Percentiles rank a stretch among this genome's conserved stretches.
Evolutionary conservation across 2,888 invertebrate species (phyloP).

Genomic region (Tetranychus piercei): DNA sequence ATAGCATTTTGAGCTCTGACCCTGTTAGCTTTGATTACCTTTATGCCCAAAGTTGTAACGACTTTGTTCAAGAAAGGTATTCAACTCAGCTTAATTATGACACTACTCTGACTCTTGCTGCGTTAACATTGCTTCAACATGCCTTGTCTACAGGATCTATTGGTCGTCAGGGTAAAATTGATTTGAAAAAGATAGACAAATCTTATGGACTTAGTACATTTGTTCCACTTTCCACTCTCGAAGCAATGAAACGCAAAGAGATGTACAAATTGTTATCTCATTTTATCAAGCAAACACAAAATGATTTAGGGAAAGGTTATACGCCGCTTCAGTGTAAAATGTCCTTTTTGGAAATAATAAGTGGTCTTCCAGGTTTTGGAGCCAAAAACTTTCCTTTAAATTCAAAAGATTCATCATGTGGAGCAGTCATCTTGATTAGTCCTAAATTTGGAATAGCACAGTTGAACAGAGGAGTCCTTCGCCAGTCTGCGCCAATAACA

Average conservation of each 20-base stretch:
- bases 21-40: slow-evolving; percentile 73
- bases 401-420: slow-evolving; percentile 2
- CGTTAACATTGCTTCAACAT: slow-evolving; percentile 3
- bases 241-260: slow-evolving; percentile 1
- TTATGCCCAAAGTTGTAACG: slow-evolving; percentile 69
- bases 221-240: not conserved
- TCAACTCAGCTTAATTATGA: slow-evolving; percentile 75
- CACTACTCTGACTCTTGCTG: slow-evolving; percentile 33
- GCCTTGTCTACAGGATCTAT: not conserved
- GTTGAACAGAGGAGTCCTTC: not conserved
- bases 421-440: slow-evolving; percentile 4
- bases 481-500: not conserved
- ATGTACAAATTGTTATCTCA: slow-evolving; percentile 5
- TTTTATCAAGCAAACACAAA: not conserved
- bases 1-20: slow-evolving; percentile 61
- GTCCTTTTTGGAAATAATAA: slow-evolving; percentile 4
- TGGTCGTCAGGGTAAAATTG: slow-evolving; percentile 4
- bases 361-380: slow-evolving; percentile 6
- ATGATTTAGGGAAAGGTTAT: not conserved
- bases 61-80: slow-evolving; percentile 74
- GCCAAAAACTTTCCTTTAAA: slow-evolving; percentile 2
- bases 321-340: not conserved
- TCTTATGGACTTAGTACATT: slow-evolving; percentile 2
- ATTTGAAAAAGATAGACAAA: slow-evolving; percentile 11
- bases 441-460: slow-evolving; percentile 10